These are phyloP conservation scores for Dipodomys ordii DNA, from an alignment of 2,113 vertebrate genomes.

Conservation along the genomic window DNA sequence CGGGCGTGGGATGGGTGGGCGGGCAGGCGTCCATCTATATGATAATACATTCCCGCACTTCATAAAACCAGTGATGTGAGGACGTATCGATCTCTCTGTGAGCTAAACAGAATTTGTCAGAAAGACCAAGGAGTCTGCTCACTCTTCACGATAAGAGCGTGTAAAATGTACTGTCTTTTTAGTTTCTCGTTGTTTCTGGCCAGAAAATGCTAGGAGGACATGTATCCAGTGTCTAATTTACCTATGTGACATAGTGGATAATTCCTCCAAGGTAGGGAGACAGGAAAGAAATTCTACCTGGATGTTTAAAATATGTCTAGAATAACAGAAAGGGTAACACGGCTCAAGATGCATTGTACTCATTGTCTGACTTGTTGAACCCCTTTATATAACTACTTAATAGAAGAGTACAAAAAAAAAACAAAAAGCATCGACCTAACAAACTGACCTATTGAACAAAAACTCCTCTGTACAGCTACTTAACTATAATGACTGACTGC, in stretches of 20 bases:
- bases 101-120: slow-evolving; percentile 83
- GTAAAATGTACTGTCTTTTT: slow-evolving; percentile 66
- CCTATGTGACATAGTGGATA: background rate
- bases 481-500: background rate
- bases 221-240: background rate
- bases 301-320: background rate
- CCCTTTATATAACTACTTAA: too few species aligned
- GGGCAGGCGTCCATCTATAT: slow-evolving; percentile 90
- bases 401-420: too few species aligned
- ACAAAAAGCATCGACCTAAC: too few species aligned
- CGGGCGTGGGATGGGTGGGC: slow-evolving; percentile 83
- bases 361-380: too few species aligned
- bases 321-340: too few species aligned
- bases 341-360: too few species aligned
- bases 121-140: slow-evolving; percentile 78
- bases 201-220: background rate
- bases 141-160: background rate
- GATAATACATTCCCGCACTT: slow-evolving; percentile 90
- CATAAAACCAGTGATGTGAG: slow-evolving; percentile 88
- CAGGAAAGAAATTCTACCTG: background rate
- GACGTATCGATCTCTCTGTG: slow-evolving; percentile 86
- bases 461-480: too few species aligned
- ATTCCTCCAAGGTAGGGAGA: background rate
- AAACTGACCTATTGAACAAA: too few species aligned
- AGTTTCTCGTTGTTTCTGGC: background rate